Base-by-base conservation (phyloP, 2,797 vertebrate species). In the Acridotheres tristis region DNA sequence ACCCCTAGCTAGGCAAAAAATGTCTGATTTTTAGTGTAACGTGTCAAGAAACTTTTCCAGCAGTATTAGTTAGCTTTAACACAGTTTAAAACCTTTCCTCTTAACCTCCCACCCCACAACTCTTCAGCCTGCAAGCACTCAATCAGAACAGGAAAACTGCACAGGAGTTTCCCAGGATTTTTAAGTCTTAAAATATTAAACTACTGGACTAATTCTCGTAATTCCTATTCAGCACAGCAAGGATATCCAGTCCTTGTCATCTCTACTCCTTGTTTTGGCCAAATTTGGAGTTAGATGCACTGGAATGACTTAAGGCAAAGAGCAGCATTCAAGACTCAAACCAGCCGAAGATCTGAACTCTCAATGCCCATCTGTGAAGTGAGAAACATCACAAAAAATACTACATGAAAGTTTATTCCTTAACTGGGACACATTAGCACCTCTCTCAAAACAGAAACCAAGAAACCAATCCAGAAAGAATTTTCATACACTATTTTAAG, bases 361-460 rank as follows among this genome's bases (percentile, higher is more conserved):
- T 43, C 4, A 6, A 78, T 21, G 58, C 38, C 38, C 40, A 66
- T 79, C 83, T 79, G 45, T 48, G 67, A 91, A 90, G 48, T 30
- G 21, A 12, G 43, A 78, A 94, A 45, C 11, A 40, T 19, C 12
- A 81, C 36, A 54, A 65, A 94, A 91, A 50, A 34, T 19, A 40
- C 22, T 32, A 54, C 27, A 58, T 9, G 21, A 7, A 93, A 50
- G 34, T 65, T 81, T 43, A 68, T 36, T 58, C 27, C 0, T 58
- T 58, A 93, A 88, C 57, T 58, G 47, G 62, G 83, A 86, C 80
- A 72, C 18, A 51, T 81, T n/a, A 86, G 47, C 80, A 91, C 58
- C 51, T 88, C 34, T 90, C 73, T 90, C 62, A 47, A 88, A 91
- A 54, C 34, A 84, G 47, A 90, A 91, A 84, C 27, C 38, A 78